Evolutionary conservation across 2,113 vertebrate genomes (phyloP).

Genomic region (Mustela lutreola): DNA sequence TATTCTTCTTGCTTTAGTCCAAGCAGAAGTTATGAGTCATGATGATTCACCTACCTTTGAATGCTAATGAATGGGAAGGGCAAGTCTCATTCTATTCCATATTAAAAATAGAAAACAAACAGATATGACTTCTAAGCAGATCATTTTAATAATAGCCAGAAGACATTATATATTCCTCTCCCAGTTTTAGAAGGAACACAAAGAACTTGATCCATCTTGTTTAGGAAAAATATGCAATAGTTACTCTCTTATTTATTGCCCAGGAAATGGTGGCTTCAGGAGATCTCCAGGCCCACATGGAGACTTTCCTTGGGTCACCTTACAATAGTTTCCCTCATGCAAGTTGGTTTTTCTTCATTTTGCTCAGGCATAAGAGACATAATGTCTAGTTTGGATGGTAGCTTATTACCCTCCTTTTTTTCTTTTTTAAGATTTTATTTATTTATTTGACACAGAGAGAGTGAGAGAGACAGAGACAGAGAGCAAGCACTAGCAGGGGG

Average conservation of each 20-base stretch:
- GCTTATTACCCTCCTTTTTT: background rate
- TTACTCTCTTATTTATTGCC: background rate
- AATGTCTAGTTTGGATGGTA: background rate
- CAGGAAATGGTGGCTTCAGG: background rate
- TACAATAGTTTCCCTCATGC: background rate
- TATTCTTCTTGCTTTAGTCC: background rate
- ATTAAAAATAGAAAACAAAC: background rate
- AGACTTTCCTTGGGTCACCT: background rate
- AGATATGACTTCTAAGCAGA: background rate
- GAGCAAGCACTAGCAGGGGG: too few relatives aligned
- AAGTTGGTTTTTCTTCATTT: background rate
- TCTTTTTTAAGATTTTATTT: too few relatives aligned
- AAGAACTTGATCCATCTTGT: background rate
- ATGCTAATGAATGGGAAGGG: background rate
- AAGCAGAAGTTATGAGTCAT: background rate
- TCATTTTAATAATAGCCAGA: background rate
- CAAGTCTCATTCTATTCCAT: background rate
- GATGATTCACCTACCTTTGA: background rate
- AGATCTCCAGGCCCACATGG: background rate
- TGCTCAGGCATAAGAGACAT: background rate
- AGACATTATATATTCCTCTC: background rate
- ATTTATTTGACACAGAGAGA: too few relatives aligned
- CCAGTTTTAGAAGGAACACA: background rate
- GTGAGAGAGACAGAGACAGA: too few relatives aligned
- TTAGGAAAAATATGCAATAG: background rate